Conservation (phyloP, 2,797 vertebrate species). For the Muraenolepis orangiensis region DNA sequence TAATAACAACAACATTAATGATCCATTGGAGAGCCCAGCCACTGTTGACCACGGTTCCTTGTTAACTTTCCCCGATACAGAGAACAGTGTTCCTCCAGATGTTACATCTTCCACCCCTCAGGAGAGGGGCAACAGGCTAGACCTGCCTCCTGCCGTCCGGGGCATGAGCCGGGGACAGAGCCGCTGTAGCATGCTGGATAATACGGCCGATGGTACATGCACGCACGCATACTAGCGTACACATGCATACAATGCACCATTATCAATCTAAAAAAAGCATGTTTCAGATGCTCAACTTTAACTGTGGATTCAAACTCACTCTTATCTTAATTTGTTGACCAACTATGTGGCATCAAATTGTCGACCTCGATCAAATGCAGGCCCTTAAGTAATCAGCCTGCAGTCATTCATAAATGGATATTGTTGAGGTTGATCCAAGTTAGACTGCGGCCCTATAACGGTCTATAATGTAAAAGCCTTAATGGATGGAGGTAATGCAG, state of each 20-base stretch:
- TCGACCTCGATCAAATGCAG: background rate
- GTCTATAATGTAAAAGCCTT: background rate
- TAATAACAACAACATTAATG: background rate
- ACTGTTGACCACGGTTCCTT: background rate
- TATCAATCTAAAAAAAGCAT: background rate
- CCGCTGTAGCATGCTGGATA: constrained; percentile 94
- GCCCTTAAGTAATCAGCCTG: background rate
- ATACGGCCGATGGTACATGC: constrained; percentile 88
- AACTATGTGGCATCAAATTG: background rate
- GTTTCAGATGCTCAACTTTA: too few species aligned
- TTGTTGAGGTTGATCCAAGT: background rate
- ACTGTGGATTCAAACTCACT: background rate
- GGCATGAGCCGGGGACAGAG: constrained; percentile 94
- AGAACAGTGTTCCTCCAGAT: constrained; percentile 91
- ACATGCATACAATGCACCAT: background rate
- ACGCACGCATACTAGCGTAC: background rate
- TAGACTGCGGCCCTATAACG: background rate
- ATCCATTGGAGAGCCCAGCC: background rate
- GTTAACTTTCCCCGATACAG: constrained; percentile 60
- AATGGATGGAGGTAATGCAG: background rate
- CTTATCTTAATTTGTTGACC: constrained; percentile 9
- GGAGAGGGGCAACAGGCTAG: constrained; percentile 81
- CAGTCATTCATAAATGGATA: background rate
- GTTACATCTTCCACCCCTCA: constrained; percentile 86
- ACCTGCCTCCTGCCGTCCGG: constrained; percentile 84